Conservation (phyloP, 2,113 vertebrate species). For the Leucosticte australis region DNA sequence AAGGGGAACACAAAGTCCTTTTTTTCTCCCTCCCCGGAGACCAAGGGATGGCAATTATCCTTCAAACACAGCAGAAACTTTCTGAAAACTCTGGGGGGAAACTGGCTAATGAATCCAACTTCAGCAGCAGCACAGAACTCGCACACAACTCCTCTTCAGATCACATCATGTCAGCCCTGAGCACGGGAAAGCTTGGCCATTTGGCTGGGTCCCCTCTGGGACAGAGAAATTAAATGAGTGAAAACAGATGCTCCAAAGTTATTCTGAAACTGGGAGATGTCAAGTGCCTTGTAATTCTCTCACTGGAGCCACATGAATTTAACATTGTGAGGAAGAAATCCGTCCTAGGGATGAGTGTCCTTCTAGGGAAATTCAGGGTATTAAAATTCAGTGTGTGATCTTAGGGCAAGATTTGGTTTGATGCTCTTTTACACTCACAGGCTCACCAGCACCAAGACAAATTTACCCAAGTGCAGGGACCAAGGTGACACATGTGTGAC, state of each 20-base stretch:
- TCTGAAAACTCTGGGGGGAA: not conserved
- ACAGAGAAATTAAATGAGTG: not conserved
- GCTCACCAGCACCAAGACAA: not conserved
- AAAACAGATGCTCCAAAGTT: constrained; percentile 18
- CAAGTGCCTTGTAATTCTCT: not conserved
- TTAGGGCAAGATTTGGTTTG: not conserved
- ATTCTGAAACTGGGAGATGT: not conserved
- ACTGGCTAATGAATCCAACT: not conserved
- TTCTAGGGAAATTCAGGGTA: not conserved
- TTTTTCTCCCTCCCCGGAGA: constrained; percentile 4
- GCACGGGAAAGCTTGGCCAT: not conserved
- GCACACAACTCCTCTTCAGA: not conserved
- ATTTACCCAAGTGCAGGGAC: not conserved
- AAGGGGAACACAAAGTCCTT: not conserved
- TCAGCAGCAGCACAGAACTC: not conserved
- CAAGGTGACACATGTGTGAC: not conserved
- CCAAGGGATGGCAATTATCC: not conserved
- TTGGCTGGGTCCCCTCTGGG: not conserved
- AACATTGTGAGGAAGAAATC: not conserved
- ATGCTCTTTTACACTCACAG: not conserved
- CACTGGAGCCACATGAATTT: not conserved
- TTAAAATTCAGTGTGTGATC: not conserved
- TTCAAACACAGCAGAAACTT: constrained; percentile 18
- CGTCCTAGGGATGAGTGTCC: not conserved
- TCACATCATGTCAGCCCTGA: not conserved